Percentiles rank a stretch among this genome's conserved stretches.
Evolutionary conservation across 2,797 vertebrate species (phyloP).

Genomic region (Syngnathus acus): DNA sequence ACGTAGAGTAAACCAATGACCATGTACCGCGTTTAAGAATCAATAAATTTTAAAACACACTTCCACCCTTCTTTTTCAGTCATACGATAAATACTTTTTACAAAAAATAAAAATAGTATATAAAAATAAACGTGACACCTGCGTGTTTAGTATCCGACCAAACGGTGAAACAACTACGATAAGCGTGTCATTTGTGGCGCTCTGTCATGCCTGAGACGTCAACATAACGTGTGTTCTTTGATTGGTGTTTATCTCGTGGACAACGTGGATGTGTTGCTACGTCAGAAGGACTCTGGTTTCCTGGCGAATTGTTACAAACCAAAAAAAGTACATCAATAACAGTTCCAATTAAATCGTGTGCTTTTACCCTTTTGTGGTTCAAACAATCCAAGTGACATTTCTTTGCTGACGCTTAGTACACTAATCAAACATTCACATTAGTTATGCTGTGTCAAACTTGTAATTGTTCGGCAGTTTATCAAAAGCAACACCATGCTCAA

Average conservation of each 20-base stretch:
- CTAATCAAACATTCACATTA: not conserved
- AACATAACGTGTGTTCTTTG: not conserved
- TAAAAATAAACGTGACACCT: not conserved
- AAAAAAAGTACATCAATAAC: not conserved
- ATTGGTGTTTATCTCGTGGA: not conserved
- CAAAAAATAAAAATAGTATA: not conserved
- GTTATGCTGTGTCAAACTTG: not conserved
- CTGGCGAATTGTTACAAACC: not conserved
- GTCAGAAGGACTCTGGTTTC: not conserved
- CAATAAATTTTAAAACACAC: not conserved
- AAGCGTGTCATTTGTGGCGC: not conserved
- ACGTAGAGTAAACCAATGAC: slow-evolving; percentile 41
- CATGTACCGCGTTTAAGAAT: slow-evolving; percentile 41
- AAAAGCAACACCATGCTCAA: not conserved
- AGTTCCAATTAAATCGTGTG: not conserved
- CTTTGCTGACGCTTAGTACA: not conserved
- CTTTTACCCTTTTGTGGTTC: not conserved
- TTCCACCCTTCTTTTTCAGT: not conserved
- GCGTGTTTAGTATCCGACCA: not conserved
- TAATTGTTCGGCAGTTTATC: not conserved
- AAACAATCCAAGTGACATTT: not conserved
- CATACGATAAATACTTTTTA: not conserved
- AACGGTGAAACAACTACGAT: not conserved
- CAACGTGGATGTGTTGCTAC: not conserved
- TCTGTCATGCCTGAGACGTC: not conserved